Base-by-base conservation (phyloP, 2,888 invertebrate species). In the Synanthedon andrenaeformis region DNA sequence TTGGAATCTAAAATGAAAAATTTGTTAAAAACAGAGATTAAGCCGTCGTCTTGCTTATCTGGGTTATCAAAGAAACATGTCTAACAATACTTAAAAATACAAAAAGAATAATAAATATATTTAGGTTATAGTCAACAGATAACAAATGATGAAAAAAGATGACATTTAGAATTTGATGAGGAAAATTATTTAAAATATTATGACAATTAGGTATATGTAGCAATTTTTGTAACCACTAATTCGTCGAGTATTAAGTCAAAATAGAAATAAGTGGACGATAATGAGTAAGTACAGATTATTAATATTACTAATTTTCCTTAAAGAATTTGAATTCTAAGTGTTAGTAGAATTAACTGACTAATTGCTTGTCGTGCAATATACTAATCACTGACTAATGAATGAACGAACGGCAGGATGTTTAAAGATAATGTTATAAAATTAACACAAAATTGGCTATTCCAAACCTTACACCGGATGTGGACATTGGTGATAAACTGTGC, bases 31-130 rank as follows among this genome's bases (percentile, higher is more conserved):
- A 63, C 69, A 59, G 74, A 85, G 85, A 87, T 86, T 85, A 85
- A 82, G 79, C 80, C 84, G 77, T 85, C 85, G 82, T 85, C 83
- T 82, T 62, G 57, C 81, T 82, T 85, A 86, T 86, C 84, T 78
- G 42, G 62, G 70, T 77, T 84, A 85, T 83, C 82, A 72, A 61
- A 65, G 64, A 75, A 77, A 78, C 67, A 65, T 72, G 68, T 72
- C 69, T 68, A 65, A 76, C 70, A 76, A 79, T 75, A 79, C 69
- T 70, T 76, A 78, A 82, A 14, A 45, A 74, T 73, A 79, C 69
- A 60, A 62, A 66, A 73, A 64, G 67, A 76, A 74, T 79, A 74
- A 75, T 75, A 75, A 74, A 74, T 76, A 79, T 76, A 72, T 66
- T 76, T 72, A 74, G 66, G 62, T 79, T 80, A 81, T 78, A 80